Evolutionary conservation across 1,140 invertebrate species (phyloP), one percentile per base, ranked within the genome.

Genomic region (Samia ricini): DNA sequence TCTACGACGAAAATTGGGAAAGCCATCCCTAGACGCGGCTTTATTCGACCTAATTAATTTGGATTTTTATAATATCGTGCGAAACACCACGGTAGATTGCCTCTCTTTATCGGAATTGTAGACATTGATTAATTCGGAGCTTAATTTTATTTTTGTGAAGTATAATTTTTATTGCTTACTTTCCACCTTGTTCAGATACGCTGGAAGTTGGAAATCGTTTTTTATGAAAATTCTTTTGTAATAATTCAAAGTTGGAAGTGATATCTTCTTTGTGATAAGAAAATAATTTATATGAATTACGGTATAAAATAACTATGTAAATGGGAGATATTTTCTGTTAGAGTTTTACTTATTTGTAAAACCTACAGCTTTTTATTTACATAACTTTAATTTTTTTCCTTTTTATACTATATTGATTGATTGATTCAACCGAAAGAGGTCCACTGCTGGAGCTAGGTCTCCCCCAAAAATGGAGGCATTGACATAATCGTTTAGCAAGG

Each of bases 1-100:
- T 77, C 71, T 74, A 77, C 65, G 29, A 60, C 67, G 65, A 71
- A 71, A 76, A 73, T 74, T 73, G 65, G 68, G 66, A 68, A 57
- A 59, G 52, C 59, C 55, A 60, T 61, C 66, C 58, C 59, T 59
- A 60, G 60, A 69, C 51, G n/a, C n/a, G 60, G 65, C 60, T 69
- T 62, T 62, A 69, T 69, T 64, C 61, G 48, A 18, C 66, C 58
- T 68, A 68, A 73, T 73, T 68, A 68, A 68, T 68, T 68, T 61
- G 56, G 56, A 60, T 64, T 73, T 70, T 65, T 71, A 66, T 68
- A 61, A 68, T 65, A 58, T 29, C 57, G 18, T 22, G 19, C 36
- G 18, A 51, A 54, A 7, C 49, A 23, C 55, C 21, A 20, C 61
- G 59, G 48, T 61, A 57, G 48, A 55, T 59, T 61, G 60, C 60